These are phyloP conservation scores for Synergus gifuensis DNA, from an alignment of 2,888 invertebrate species.

Conservation along the genomic window DNA sequence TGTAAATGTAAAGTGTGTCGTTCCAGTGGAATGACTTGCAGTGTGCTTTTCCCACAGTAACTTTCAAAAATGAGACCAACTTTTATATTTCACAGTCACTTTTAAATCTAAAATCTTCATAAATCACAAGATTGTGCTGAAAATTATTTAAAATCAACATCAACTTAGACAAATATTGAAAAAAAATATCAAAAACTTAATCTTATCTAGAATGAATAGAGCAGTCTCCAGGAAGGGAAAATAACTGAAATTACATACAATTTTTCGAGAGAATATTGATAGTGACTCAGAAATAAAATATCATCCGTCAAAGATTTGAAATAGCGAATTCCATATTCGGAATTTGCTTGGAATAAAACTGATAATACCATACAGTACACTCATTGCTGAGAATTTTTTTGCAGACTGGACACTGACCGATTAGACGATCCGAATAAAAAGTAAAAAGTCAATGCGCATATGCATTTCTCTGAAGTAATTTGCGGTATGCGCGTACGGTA, in stretches of 20 bases:
- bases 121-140: neutral
- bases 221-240: neutral
- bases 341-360: neutral
- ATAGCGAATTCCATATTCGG: slow-evolving; percentile 12
- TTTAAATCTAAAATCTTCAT: neutral
- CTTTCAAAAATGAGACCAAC: slow-evolving; percentile 9
- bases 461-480: slow-evolving; percentile 44
- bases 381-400: slow-evolving; percentile 20
- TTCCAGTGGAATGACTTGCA: slow-evolving; percentile 30
- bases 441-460: slow-evolving; percentile 23
- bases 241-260: neutral
- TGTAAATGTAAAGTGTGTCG: slow-evolving; percentile 13
- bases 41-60: slow-evolving; percentile 12
- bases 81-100: neutral
- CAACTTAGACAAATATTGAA: no score
- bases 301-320: neutral
- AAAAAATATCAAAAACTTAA: neutral
- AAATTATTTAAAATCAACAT: neutral
- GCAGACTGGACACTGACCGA: slow-evolving; percentile 10
- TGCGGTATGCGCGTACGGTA: slow-evolving; percentile 59
- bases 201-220: no score
- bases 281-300: neutral
- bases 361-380: neutral
- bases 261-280: slow-evolving; percentile 16
- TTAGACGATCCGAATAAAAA: slow-evolving; percentile 28